Percentiles rank a stretch among this genome's conserved stretches.
Evolutionary conservation across 2,797 vertebrate genomes (phyloP).

Genomic region (Sebastes dallii): DNA sequence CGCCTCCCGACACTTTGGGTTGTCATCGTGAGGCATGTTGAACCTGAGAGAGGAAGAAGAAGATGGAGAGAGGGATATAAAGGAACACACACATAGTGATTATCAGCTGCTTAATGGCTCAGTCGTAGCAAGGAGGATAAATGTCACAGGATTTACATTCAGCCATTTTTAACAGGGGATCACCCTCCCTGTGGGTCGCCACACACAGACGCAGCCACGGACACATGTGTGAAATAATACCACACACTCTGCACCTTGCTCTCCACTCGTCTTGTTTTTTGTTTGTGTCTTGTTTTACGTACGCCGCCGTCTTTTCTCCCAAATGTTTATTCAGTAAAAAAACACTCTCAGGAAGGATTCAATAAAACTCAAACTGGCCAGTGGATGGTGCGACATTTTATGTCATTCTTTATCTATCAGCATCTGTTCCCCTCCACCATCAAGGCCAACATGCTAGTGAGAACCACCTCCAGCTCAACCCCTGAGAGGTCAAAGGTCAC

Average conservation of each 20-base stretch:
- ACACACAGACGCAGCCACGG: conserved; percentile 16
- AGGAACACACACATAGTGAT: conserved; percentile 57
- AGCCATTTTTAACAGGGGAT: conserved; percentile 35
- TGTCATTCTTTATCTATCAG: neutral
- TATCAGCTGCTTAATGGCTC: conserved; percentile 51
- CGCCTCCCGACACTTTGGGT: conserved; percentile 93
- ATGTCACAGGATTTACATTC: conserved; percentile 65
- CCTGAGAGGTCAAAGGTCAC: conserved; percentile 40
- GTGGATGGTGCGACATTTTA: conserved; percentile 1
- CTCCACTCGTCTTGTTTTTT: neutral
- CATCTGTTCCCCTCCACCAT: conserved; percentile 7
- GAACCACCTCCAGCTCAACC: conserved; percentile 49
- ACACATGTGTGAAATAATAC: conserved; percentile 12
- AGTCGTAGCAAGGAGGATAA: conserved; percentile 58
- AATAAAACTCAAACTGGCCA: neutral
- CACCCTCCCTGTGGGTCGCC: conserved; percentile 1
- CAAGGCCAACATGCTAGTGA: conserved; percentile 1
- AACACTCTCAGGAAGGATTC: neutral
- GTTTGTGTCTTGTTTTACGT: neutral
- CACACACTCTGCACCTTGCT: neutral
- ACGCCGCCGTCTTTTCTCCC: neutral
- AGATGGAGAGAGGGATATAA: neutral
- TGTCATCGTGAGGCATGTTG: conserved; percentile 97
- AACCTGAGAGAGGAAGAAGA: conserved; percentile 80
- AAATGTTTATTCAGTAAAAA: conserved; percentile 9